Conservation (phyloP, 2,888 invertebrate species). For the Melieria crassipennis region DNA sequence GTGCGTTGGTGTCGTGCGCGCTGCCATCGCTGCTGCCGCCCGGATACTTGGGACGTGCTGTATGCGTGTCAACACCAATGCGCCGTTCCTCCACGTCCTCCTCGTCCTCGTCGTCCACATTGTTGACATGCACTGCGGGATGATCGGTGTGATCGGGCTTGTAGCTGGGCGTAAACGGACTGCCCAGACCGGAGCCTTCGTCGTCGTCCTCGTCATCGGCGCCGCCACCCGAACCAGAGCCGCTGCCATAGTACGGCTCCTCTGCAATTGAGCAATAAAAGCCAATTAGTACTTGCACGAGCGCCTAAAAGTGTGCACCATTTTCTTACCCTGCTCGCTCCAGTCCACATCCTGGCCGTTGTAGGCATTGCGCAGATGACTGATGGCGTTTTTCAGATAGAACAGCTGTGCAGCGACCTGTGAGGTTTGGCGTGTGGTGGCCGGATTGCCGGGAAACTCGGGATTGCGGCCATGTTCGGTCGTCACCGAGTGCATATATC, state of each 20-base stretch:
- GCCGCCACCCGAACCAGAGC: conserved; percentile 77
- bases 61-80: conserved; percentile 46
- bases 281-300: background rate
- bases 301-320: background rate
- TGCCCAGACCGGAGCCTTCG: conserved; percentile 60
- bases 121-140: conserved; percentile 53
- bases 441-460: conserved; percentile 70
- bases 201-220: conserved; percentile 67
- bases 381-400: conserved; percentile 80
- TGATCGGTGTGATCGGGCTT: conserved; percentile 59
- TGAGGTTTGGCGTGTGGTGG: conserved; percentile 61
- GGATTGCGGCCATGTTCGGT: conserved; percentile 79
- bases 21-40: conserved; percentile 42
- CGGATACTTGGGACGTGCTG: conserved; percentile 52
- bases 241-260: conserved; percentile 72
- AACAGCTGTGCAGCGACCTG: conserved; percentile 78
- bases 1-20: conserved; percentile 39
- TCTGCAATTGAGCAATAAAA: conserved; percentile 62
- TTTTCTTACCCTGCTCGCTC: conserved; percentile 71
- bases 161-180: conserved; percentile 58
- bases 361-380: conserved; percentile 85
- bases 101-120: conserved; percentile 56
- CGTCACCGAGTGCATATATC: conserved; percentile 73
- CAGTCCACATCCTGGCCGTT: conserved; percentile 93
- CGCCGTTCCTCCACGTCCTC: conserved; percentile 43